phyloP scores from a whole-genome alignment of 1,140 invertebrate genomes.

The Drosophila littoralis region DNA sequence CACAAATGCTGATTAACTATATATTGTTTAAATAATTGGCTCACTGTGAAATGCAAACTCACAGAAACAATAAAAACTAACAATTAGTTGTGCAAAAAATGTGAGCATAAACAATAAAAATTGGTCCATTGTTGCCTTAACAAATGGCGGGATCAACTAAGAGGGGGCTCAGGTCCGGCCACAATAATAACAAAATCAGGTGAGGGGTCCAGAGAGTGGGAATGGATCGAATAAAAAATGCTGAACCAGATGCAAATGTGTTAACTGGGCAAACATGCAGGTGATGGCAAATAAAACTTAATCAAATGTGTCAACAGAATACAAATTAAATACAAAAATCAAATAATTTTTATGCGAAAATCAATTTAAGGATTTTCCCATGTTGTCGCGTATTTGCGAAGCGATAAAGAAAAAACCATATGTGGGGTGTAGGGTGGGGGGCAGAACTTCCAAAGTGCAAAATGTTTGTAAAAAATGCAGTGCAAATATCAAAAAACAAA shows the following conservation, averaged over 20 bases:
- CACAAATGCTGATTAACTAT: not conserved
- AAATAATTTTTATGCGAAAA: slow-evolving; percentile 78
- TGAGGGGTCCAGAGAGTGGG: not conserved
- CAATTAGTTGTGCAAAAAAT: not conserved
- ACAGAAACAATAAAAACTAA: not conserved
- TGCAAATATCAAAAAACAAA: slow-evolving; percentile 58
- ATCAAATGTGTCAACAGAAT: slow-evolving; percentile 79
- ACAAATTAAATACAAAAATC: slow-evolving; percentile 72
- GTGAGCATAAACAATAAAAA: slow-evolving; percentile 20
- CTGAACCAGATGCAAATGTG: slow-evolving; percentile 68
- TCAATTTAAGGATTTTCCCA: slow-evolving; percentile 76
- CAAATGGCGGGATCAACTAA: slow-evolving; percentile 27
- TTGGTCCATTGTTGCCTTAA: slow-evolving; percentile 32
- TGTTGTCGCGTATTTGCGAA: slow-evolving; percentile 63
- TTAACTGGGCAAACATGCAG: slow-evolving; percentile 80
- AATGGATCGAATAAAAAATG: not conserved
- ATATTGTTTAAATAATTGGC: slow-evolving; percentile 5
- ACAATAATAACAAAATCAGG: slow-evolving; percentile 13
- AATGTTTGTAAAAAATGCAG: slow-evolving; percentile 46
- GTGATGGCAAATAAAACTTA: slow-evolving; percentile 82
- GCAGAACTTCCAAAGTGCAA: slow-evolving; percentile 73
- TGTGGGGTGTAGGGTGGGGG: slow-evolving; percentile 13
- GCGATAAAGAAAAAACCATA: slow-evolving; percentile 46
- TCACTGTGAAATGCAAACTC: not conserved
- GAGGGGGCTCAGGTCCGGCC: not conserved